These are phyloP conservation scores for Microctenopoma lineatum DNA, from an alignment of 2,797 vertebrate genomes.

Conservation along the genomic window DNA sequence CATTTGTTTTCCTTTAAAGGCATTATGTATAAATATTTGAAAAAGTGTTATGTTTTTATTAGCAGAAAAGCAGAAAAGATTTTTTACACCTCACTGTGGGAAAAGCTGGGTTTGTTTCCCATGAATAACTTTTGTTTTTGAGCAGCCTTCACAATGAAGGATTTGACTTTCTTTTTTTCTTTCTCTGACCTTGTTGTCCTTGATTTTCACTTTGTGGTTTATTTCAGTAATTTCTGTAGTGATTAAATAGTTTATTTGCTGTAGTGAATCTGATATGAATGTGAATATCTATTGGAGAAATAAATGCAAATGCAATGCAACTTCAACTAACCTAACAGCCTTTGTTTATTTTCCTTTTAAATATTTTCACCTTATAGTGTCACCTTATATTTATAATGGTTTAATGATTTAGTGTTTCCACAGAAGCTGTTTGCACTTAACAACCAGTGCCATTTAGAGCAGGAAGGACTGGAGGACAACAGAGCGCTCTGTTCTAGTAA, in stretches of 20 bases:
- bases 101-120: constrained; percentile 41
- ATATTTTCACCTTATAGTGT: constrained; percentile 31
- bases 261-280: constrained; percentile 87
- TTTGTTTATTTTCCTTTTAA: constrained; percentile 2
- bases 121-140: constrained; percentile 21
- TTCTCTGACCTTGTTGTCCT: constrained; percentile 63
- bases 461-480: constrained; percentile 61
- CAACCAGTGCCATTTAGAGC: constrained; percentile 53
- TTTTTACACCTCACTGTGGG: constrained; percentile 9
- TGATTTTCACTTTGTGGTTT: constrained; percentile 69
- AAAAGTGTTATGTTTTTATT: constrained; percentile 55
- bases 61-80: constrained; percentile 13
- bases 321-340: constrained; percentile 58
- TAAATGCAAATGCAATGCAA: constrained; percentile 93
- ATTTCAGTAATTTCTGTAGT: constrained; percentile 69
- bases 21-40: constrained; percentile 41
- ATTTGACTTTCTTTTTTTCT: constrained; percentile 44
- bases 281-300: constrained; percentile 84
- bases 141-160: constrained; percentile 51
- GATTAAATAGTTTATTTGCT: constrained; percentile 81
- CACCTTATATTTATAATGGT: constrained; percentile 48
- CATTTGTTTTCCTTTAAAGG: constrained; percentile 32
- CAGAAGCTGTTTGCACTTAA: constrained; percentile 51
- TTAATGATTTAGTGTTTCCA: constrained; percentile 46
- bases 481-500: constrained; percentile 63